phyloP scores from a whole-genome alignment of 2,113 vertebrate species.

The rat (Rattus norvegicus) region DNA sequence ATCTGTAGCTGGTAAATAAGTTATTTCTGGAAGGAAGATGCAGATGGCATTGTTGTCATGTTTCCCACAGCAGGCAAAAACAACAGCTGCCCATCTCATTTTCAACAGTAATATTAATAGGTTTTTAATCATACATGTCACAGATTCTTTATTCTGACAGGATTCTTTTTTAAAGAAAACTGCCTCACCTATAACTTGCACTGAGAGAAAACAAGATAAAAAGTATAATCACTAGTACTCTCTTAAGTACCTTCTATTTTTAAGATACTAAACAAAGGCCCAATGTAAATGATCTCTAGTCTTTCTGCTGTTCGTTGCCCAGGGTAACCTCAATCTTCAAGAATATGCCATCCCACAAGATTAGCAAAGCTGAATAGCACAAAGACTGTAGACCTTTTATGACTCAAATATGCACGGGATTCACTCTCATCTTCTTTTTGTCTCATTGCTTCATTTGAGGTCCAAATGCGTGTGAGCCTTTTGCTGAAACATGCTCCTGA shows the following conservation, averaged over 20 bases:
- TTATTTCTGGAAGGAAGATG: slow-evolving; percentile 31
- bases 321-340: neutral
- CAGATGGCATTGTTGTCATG: neutral
- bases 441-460: neutral
- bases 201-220: too few relatives aligned
- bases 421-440: neutral
- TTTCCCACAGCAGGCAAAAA: slow-evolving; percentile 19
- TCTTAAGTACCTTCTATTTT: slow-evolving; percentile 47
- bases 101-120: neutral
- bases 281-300: slow-evolving; percentile 33
- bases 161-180: neutral
- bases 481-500: neutral
- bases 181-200: too few relatives aligned
- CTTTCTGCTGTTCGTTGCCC: slow-evolving; percentile 1
- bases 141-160: neutral
- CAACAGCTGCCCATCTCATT: neutral
- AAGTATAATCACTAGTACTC: neutral
- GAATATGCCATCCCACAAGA: neutral
- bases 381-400: neutral
- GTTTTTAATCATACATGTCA: neutral
- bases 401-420: neutral
- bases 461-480: neutral
- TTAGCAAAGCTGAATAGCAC: neutral
- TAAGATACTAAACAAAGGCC: slow-evolving; percentile 14
- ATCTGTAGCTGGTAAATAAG: neutral